These are phyloP conservation scores for Meriones unguiculatus DNA, from an alignment of 2,113 vertebrate genomes.

Conservation along the genomic window DNA sequence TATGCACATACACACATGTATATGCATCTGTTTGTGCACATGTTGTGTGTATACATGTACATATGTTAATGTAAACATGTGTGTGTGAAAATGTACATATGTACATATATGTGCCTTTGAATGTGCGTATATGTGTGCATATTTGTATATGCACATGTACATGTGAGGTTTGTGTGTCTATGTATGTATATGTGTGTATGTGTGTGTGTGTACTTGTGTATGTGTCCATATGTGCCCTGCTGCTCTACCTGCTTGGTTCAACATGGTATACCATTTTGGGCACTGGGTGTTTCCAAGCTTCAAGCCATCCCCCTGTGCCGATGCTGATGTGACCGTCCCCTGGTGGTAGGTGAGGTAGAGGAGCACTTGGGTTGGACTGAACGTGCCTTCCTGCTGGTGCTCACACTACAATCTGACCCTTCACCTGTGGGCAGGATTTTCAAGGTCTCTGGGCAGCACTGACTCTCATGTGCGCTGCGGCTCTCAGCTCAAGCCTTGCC, in stretches of 20 bases:
- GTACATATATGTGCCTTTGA: not conserved
- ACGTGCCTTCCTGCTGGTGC: not conserved
- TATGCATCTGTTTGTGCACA: not conserved
- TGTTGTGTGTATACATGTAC: not conserved
- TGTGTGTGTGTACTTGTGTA: not conserved
- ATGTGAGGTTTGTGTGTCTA: not conserved
- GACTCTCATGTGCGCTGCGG: not conserved
- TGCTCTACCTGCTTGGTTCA: not conserved
- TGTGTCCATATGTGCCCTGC: not conserved
- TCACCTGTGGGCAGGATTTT: not conserved
- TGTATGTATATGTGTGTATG: not conserved
- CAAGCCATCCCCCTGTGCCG: not conserved
- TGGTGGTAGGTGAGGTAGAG: not conserved
- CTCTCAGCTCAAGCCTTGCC: not conserved
- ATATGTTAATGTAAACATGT: not conserved
- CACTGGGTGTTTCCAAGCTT: not conserved
- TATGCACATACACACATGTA: not conserved
- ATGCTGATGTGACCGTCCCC: not conserved
- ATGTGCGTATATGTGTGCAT: not conserved
- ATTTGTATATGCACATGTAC: no score
- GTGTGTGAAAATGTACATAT: not conserved
- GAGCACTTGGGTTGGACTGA: not conserved
- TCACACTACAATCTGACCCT: not conserved
- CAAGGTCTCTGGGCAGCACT: not conserved
- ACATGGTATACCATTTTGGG: not conserved